A percentile compares a stretch with the other conserved stretches of the same genome.
Evolutionary conservation across 2,113 vertebrate species (phyloP).

Genomic region (Baryphthengus martii): DNA sequence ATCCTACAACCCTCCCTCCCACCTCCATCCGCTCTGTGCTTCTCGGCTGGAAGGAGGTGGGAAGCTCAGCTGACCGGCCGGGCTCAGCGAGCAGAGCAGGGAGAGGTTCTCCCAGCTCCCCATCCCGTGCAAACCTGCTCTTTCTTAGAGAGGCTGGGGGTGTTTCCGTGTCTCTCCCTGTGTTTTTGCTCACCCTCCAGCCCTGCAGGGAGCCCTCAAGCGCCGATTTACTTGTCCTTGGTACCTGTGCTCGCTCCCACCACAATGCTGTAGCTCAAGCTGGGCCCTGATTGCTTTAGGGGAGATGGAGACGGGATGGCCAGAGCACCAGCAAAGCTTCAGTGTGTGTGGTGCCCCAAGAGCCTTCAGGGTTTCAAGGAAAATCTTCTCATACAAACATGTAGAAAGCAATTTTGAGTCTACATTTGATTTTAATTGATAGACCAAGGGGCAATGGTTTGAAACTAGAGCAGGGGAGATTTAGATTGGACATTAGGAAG

Average conservation of each 20-base stretch:
- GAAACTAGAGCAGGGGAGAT: too few species aligned
- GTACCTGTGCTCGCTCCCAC: constrained; percentile 36
- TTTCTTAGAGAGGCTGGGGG: constrained; percentile 43
- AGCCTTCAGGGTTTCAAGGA: too few species aligned
- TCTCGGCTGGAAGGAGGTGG: background rate
- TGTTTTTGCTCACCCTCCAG: constrained; percentile 47
- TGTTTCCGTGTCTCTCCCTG: constrained; percentile 52
- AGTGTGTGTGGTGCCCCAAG: too few species aligned
- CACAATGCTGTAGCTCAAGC: background rate
- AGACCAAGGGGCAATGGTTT: too few species aligned
- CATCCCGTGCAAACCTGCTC: constrained; percentile 40
- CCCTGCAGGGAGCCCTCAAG: constrained; percentile 56
- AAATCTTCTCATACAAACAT: too few species aligned
- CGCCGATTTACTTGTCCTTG: constrained; percentile 58
- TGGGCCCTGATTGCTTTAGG: constrained; percentile 36
- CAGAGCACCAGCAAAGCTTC: background rate
- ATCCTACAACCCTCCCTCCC: background rate
- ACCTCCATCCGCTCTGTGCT: background rate
- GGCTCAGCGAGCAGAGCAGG: background rate
- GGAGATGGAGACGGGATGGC: background rate
- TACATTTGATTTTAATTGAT: too few species aligned
- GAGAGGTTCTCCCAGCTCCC: background rate
- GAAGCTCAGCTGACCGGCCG: background rate
- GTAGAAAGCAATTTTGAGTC: too few species aligned
- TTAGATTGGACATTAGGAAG: too few species aligned